Base-by-base conservation (phyloP, 1,140 invertebrate genomes). In the Drosophila chauvacae region DNA sequence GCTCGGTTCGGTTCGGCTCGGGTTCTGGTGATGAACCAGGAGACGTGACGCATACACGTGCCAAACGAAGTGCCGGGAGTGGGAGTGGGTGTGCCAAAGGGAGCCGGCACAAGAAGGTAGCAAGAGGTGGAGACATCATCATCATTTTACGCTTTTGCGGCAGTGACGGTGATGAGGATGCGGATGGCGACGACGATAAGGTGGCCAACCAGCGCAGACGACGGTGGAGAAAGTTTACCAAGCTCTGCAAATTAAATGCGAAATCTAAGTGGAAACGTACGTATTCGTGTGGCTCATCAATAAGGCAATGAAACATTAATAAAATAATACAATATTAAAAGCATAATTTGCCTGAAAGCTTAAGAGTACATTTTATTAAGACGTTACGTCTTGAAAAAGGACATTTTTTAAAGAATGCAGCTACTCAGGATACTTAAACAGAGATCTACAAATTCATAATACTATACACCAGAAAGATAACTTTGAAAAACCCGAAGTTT, bases 21-120 rank as follows among this genome's bases (percentile, higher is more conserved):
- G 47, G 39, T 28, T 14, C 68, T 71, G 71, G 47, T 55, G 56
- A 70, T 70, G 66, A 70, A 70, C 47, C 55, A 35, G 69, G 69
- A 70, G 57, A 77, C 73, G 72, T 77, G 74, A 55, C 63, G 74
- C 74, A 77, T 77, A 77, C 74, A 77, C 74, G 74, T 77, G 63
- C 74, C 74, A 57, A 50, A 44, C 28, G 41, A 35, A 53, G 41
- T 37, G 42, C 20, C 20, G 65, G 26, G n/a, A 30, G n/a, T 26
- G 23, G 13, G 11, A 4, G 6, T 18, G 18, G 13, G 47, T 18
- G 70, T 76, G 35, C 55, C 74, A 63, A 37, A 66, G 65, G 30
- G 11, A 44, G 18, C 6, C 14, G 9, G 16, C 16, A 50, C 26
- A 30, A 56, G 50, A 42, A 56, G 28, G 16, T 41, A 11, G 20